Evolutionary conservation across 2,888 invertebrate species (phyloP).

Genomic region (Lithophane leautieri): DNA sequence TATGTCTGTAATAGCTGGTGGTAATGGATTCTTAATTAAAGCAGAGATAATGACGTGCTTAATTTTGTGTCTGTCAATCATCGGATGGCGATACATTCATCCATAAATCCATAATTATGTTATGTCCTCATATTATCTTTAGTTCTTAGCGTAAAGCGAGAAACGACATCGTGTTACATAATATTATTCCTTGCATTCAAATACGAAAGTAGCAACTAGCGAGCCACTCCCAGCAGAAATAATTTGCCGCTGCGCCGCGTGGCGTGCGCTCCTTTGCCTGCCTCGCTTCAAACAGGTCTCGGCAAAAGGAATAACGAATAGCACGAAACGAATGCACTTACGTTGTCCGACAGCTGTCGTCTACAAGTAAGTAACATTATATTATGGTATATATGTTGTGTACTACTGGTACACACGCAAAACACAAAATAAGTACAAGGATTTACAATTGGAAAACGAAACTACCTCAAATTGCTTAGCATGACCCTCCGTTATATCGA

Average conservation of each 20-base stretch:
- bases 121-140: neutral
- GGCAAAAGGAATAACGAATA: constrained; percentile 15
- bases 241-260: neutral
- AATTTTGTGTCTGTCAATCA: neutral
- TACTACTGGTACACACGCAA: neutral
- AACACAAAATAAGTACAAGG: neutral
- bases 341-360: neutral
- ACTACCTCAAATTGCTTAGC: neutral
- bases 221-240: too few species aligned
- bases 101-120: neutral
- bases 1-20: neutral
- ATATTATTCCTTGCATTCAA: neutral
- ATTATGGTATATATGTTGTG: neutral
- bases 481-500: too few species aligned
- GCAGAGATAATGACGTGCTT: neutral
- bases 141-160: neutral
- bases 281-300: neutral
- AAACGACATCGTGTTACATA: neutral
- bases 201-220: too few species aligned
- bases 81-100: neutral
- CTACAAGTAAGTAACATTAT: neutral
- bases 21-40: constrained; percentile 31
- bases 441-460: neutral
- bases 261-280: neutral
- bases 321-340: neutral